Evolutionary conservation across 1,140 invertebrate species (phyloP).

Genomic region (Drosophila funebris): DNA sequence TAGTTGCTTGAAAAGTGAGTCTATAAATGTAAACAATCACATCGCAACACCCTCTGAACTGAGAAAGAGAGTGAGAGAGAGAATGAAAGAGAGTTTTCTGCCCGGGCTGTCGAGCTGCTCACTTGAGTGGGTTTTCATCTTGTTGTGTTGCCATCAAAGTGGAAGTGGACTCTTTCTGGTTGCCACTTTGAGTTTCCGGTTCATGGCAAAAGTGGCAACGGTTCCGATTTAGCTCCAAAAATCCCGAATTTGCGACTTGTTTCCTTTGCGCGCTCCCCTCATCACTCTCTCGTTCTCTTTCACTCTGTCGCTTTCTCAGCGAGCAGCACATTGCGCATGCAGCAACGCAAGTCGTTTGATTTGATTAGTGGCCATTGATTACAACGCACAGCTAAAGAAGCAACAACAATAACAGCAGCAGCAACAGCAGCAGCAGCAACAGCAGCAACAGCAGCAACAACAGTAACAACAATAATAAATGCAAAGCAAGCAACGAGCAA

Average conservation of each 20-base stretch:
- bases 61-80: not conserved
- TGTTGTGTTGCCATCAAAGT: constrained; percentile 23
- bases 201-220: constrained; percentile 32
- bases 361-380: constrained; percentile 64
- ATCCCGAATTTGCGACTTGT: not conserved
- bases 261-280: not conserved
- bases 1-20: no score
- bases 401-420: constrained; percentile 1
- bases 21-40: not conserved
- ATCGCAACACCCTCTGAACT: not conserved
- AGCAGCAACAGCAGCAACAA: constrained; percentile 4
- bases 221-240: constrained; percentile 15
- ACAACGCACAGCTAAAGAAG: constrained; percentile 18
- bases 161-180: constrained; percentile 15
- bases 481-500: constrained; percentile 37
- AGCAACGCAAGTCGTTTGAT: constrained; percentile 60
- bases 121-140: constrained; percentile 15
- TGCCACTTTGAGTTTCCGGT: constrained; percentile 41
- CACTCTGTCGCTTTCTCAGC: not conserved
- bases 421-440: constrained; percentile 4
- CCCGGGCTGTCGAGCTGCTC: not conserved
- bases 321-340: constrained; percentile 26
- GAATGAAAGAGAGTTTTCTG: not conserved
- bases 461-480: constrained; percentile 15
- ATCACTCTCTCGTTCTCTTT: not conserved